phyloP scores from a whole-genome alignment of 2,888 invertebrate genomes.

The Tetragonula carbonaria region DNA sequence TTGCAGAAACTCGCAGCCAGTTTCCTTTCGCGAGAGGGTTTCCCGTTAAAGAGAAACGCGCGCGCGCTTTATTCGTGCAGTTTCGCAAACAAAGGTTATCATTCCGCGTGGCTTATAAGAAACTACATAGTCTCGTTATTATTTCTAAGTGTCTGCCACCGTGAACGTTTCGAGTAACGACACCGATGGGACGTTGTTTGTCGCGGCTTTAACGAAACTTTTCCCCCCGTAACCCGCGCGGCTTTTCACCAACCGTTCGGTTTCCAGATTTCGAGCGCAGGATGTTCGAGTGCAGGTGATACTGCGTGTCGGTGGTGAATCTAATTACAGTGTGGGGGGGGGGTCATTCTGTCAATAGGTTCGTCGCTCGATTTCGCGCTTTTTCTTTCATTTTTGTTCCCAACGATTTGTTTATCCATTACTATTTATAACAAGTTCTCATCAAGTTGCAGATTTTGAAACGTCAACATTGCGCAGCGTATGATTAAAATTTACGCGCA shows the following conservation, averaged over 20 bases:
- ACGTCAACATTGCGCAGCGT: background rate
- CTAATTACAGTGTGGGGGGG: constrained; percentile 7
- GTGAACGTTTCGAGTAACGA: constrained; percentile 22
- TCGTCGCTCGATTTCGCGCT: background rate
- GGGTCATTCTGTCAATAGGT: background rate
- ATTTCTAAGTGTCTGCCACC: constrained; percentile 30
- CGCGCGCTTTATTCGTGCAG: constrained; percentile 22
- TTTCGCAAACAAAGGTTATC: constrained; percentile 39
- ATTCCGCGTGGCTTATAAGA: constrained; percentile 17
- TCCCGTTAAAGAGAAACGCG: constrained; percentile 20
- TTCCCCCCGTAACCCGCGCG: background rate
- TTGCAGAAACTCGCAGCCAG: constrained; percentile 4
- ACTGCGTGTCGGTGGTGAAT: background rate
- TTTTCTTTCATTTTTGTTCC: background rate
- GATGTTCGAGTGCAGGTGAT: background rate
- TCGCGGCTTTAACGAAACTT: constrained; percentile 36
- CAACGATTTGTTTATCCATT: background rate
- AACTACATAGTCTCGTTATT: constrained; percentile 25
- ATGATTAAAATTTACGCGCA: too few relatives aligned
- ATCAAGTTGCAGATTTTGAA: background rate
- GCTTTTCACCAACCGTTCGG: constrained; percentile 17
- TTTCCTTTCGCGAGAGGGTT: background rate
- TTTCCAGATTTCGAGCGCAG: constrained; percentile 2
- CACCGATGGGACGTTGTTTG: constrained; percentile 41
- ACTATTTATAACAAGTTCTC: background rate